Evolutionary conservation across 2,888 invertebrate genomes (phyloP), one percentile per base, ranked within the genome.

Genomic region (Caenorhabditis wallacei): DNA sequence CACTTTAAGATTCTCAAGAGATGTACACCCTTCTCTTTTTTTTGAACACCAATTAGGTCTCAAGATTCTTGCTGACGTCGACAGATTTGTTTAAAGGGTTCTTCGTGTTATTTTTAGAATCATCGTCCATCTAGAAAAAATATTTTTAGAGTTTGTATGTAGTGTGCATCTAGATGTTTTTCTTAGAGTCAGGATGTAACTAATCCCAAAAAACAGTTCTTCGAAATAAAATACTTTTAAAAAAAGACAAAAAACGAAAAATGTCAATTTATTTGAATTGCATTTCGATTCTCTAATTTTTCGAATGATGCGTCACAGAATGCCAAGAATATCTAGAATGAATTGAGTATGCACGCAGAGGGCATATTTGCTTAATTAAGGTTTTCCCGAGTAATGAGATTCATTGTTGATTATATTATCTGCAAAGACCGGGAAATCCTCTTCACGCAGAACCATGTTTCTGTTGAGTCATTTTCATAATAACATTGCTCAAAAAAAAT

Each of bases 31-130:
- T 56, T 40, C 56, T 54, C 18, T 30, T n/a, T 68, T 22, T 68
- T 53, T 61, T 59, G 76, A 76, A 76, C 76, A 68, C 61, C 68
- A 76, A 76, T 76, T 59, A 76, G 30, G 16, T 43, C 43, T 68
- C 20, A 59, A 68, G 59, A 68, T 59, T 61, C 51, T 37, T 26
- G 59, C 16, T 26, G 53, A 68, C 66, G 48, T 66, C 46, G n/a
- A 2, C 43, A 24, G 43, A 30, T 43, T 59, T 16, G 10, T 26
- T 26, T n/a, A n/a, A 30, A 30, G 46, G 24, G 2, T 40, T 22
- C 1, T 40, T 40, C 5, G 3, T 30, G 8, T 30, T 5, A 40
- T 40, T 20, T 24, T 18, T 40, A 30, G 30, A 30, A n/a, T n/a
- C n/a, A n/a, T n/a, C n/a, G n/a, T n/a, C n/a, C n/a, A n/a, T n/a